Conservation (phyloP, 2,113 vertebrate species). For the Hoplias malabaricus region DNA sequence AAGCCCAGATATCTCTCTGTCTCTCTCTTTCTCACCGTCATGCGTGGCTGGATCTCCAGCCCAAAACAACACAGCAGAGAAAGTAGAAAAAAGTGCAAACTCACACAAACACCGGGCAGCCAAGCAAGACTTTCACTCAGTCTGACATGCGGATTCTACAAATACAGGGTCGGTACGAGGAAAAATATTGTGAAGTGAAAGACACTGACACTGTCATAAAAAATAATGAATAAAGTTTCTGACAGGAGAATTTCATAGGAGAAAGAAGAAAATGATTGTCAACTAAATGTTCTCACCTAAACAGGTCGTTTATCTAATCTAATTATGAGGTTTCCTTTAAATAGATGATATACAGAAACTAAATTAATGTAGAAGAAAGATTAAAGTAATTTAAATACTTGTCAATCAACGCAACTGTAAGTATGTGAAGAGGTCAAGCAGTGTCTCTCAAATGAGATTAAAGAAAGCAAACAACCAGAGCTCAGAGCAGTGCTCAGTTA, state of each 20-base stretch:
- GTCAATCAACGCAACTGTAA: not conserved
- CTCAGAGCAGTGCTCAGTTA: not conserved
- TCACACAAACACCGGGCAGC: not conserved
- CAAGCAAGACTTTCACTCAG: constrained; percentile 18
- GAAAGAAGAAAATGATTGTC: not conserved
- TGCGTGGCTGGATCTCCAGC: constrained; percentile 23
- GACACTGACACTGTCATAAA: not conserved
- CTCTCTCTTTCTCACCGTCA: constrained; percentile 17
- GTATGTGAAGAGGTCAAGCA: constrained; percentile 5
- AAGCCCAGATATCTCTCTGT: constrained; percentile 60
- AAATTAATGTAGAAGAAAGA: not conserved
- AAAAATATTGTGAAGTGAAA: not conserved
- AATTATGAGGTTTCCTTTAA: not conserved
- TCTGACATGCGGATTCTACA: not conserved
- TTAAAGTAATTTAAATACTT: not conserved
- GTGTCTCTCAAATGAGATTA: constrained; percentile 41
- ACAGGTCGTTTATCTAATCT: no score
- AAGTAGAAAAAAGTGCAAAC: constrained; percentile 1
- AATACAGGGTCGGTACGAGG: not conserved
- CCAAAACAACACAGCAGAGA: constrained; percentile 29
- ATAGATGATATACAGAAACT: not conserved
- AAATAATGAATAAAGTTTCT: no score
- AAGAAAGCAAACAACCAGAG: constrained; percentile 12
- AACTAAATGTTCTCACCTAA: no score
- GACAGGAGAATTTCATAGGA: not conserved